A percentile compares a stretch with the other conserved stretches of the same genome.
Conservation (phyloP, 2,113 vertebrate species). For the Athene cunicularia region DNA sequence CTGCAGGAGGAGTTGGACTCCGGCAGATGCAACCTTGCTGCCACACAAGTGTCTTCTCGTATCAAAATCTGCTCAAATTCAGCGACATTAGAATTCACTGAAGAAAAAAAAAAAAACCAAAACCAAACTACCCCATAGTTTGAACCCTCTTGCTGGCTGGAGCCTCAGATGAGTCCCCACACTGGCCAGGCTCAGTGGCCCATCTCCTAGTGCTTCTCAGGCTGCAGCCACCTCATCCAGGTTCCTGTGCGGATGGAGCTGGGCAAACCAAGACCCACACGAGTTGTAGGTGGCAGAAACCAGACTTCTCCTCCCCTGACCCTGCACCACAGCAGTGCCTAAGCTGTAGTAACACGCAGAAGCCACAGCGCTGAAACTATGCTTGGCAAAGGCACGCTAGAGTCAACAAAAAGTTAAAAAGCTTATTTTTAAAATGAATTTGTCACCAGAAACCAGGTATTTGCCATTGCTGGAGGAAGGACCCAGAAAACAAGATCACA, state of each 20-base stretch:
- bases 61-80: background rate
- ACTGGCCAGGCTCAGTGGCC: accelerated
- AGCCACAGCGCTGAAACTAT: background rate
- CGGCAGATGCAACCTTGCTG: too few relatives aligned
- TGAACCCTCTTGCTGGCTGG: background rate
- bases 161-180: background rate
- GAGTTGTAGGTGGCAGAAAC: background rate
- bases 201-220: background rate
- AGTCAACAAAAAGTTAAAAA: background rate
- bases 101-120: too few relatives aligned
- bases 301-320: background rate
- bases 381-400: accelerated
- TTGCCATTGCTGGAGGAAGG: background rate
- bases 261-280: background rate
- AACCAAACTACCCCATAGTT: accelerated
- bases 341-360: background rate
- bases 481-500: accelerated
- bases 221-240: background rate
- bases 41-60: background rate
- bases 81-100: background rate
- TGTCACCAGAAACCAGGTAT: background rate
- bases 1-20: background rate
- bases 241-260: background rate
- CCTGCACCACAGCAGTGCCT: background rate
- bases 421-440: accelerated